Evolutionary conservation across 2,797 vertebrate genomes (phyloP), one percentile per base, ranked within the genome.

Genomic region (Neoniphon sammara): DNA sequence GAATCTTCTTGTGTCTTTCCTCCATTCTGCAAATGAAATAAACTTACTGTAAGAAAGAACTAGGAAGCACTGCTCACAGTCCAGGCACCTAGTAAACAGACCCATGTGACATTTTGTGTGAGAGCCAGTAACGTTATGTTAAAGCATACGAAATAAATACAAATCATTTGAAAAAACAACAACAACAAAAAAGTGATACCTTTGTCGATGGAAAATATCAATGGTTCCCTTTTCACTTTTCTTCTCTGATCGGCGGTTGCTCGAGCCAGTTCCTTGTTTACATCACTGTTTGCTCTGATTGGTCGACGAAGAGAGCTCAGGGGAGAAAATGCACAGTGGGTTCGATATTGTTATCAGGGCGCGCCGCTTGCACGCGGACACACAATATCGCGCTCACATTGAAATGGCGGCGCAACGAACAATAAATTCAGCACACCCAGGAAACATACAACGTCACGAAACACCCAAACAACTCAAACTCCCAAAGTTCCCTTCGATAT

Each of bases 21-120:
- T 98, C 95, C 97, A 98, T 98, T 75, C 23, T 84, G 21, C 15
- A 65, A 71, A 61, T 62, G 50, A 54, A 44, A 12, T 59, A 14
- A 70, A 78, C 25, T 21, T 39, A 21, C 5, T 5, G 42, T 54
- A 4, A 12, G 39, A 11, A 4, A 30, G 0, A 25, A 72, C 27
- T 34, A 57, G 17, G 47, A n/a, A 20, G 20, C 47, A 27, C 14
- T 15, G 5, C 53, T 50, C 47, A 5, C 17, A 20, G 47, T 50
- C 7, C 4, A 8, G 2, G 20, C n/a, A 21, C 7, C 12, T 20
- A 5, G 9, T 1, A 8, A 4, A 11, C 0, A 5, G n/a, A 20
- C 11, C 3, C 8, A 2, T 10, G 20, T 9, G 2, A 12, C 0
- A 7, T 3, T n/a, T 12, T 30, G 4, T 36, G 1, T 11, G 20